Evolutionary conservation across 2,113 vertebrate species (phyloP).

Genomic region (Nyctereutes procyonoides): DNA sequence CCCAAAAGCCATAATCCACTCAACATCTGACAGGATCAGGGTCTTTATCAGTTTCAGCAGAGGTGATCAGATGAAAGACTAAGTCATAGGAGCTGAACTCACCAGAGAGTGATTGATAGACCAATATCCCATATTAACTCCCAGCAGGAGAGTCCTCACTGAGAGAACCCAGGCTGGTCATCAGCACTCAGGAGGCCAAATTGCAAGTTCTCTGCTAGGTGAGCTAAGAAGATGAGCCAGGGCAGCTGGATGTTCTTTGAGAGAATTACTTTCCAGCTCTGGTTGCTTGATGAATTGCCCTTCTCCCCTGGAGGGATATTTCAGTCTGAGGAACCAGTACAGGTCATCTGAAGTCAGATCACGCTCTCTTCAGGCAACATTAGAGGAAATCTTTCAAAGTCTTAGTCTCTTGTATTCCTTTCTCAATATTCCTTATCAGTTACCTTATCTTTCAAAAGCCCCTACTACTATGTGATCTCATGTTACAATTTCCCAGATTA

Average conservation of each 20-base stretch:
- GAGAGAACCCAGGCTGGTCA: neutral
- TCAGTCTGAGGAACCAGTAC: constrained; percentile 45
- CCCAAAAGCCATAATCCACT: neutral
- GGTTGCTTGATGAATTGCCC: constrained; percentile 69
- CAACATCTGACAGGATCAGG: neutral
- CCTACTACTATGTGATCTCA: constrained; percentile 51
- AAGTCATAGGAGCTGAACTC: neutral
- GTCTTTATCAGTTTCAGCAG: constrained; percentile 3
- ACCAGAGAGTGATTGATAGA: constrained; percentile 23
- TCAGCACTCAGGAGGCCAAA: constrained; percentile 5
- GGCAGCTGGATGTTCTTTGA: constrained; percentile 14
- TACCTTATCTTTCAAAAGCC: constrained; percentile 62
- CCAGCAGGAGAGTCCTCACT: neutral
- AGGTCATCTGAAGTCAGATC: constrained; percentile 66
- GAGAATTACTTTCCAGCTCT: constrained; percentile 57
- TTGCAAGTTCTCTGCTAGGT: constrained; percentile 40
- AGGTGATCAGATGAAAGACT: neutral
- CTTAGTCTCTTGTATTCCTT: constrained; percentile 49
- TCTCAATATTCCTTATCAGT: constrained; percentile 66
- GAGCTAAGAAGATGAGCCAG: constrained; percentile 43
- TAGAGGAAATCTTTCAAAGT: constrained; percentile 70
- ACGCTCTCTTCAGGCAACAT: neutral
- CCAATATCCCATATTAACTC: neutral
- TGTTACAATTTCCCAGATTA: constrained; percentile 63
- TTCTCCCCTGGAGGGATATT: constrained; percentile 56